A percentile compares a stretch with the other conserved stretches of the same genome.
Conservation (phyloP, 2,113 vertebrate species). For the Aviceda subcristata region DNA sequence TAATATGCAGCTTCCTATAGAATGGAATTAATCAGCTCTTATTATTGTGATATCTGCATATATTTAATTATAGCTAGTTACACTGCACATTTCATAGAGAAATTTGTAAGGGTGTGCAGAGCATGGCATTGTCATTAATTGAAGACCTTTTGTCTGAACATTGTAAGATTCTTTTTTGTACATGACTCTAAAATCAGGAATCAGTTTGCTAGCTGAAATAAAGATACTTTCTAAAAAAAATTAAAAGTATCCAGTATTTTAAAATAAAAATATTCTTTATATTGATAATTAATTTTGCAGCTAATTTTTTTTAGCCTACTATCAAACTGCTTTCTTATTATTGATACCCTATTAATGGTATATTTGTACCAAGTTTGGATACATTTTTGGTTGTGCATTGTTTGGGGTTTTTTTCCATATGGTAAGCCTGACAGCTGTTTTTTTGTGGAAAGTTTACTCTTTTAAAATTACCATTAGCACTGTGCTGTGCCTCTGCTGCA, state of each 20-base stretch:
- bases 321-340: background rate
- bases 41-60: conserved; percentile 16
- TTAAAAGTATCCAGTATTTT: background rate
- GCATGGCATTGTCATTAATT: background rate
- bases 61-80: conserved; percentile 13
- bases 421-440: background rate
- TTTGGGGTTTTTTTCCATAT: background rate
- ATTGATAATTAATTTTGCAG: background rate
- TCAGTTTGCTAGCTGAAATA: background rate
- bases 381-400: background rate
- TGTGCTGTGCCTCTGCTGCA: background rate
- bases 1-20: conserved; percentile 41
- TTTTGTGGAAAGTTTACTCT: background rate
- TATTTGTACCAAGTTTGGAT: background rate
- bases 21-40: conserved; percentile 50
- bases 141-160: background rate
- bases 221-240: background rate
- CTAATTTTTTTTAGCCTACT: background rate
- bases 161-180: background rate
- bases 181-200: background rate
- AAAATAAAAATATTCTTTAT: background rate
- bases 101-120: background rate
- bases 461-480: background rate
- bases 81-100: background rate
- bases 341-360: background rate